Evolutionary conservation across 2,888 invertebrate species (phyloP).

Genomic region (Melieria omissa): DNA sequence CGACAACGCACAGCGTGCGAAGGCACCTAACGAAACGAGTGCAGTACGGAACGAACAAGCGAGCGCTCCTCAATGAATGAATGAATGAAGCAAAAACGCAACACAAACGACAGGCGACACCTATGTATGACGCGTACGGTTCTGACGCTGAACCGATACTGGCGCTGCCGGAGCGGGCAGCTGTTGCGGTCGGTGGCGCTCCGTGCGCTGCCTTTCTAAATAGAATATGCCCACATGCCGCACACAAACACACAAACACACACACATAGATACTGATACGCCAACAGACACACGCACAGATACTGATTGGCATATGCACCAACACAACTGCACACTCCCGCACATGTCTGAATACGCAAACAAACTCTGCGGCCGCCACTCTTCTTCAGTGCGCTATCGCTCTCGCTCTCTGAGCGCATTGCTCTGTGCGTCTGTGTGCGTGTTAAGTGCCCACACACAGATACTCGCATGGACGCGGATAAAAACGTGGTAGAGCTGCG

Average conservation of each 20-base stretch:
- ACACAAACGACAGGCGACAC: constrained; percentile 23
- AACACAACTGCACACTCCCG: constrained; percentile 11
- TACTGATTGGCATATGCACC: neutral
- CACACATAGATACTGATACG: constrained; percentile 23
- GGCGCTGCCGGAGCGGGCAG: constrained; percentile 45
- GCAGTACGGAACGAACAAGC: no score
- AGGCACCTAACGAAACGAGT: no score
- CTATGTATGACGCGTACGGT: constrained; percentile 53
- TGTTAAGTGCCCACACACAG: constrained; percentile 27
- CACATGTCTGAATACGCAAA: neutral
- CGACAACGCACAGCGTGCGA: no score
- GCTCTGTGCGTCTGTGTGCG: constrained; percentile 32
- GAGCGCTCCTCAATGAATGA: no score
- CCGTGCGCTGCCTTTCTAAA: constrained; percentile 57
- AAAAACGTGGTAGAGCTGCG: constrained; percentile 45
- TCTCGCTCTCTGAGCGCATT: neutral
- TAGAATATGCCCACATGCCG: constrained; percentile 53
- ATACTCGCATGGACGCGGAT: constrained; percentile 52
- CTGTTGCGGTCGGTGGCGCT: constrained; percentile 25
- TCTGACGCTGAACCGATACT: constrained; percentile 66
- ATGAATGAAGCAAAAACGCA: constrained; percentile 18
- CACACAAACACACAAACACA: constrained; percentile 29
- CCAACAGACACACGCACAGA: constrained; percentile 17
- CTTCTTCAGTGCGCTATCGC: neutral
- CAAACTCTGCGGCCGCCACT: neutral